A percentile compares a stretch with the other conserved stretches of the same genome.
phyloP scores from a whole-genome alignment of 2,797 vertebrate species.

The Alcedo atthis region DNA sequence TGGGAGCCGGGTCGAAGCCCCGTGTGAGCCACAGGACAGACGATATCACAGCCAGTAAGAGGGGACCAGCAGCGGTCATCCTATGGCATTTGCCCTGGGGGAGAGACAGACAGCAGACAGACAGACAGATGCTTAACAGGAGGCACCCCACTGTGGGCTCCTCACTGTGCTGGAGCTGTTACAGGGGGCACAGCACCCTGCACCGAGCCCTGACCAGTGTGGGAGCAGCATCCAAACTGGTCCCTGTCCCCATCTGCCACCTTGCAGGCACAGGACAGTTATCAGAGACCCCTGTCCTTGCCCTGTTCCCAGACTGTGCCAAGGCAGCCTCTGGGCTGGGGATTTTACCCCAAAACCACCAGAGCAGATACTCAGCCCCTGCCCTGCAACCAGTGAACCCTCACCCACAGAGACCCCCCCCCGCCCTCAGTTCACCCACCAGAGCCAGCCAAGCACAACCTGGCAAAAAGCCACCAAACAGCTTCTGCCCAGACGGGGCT shows the following conservation, averaged over 20 bases:
- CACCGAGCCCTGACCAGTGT: fast-evolving
- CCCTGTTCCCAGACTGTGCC: neutral
- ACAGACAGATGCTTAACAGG: neutral
- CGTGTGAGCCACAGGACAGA: slow-evolving; percentile 91
- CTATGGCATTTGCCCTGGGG: slow-evolving; percentile 98
- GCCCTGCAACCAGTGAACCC: fast-evolving
- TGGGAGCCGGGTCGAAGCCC: slow-evolving; percentile 85
- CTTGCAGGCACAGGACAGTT: neutral
- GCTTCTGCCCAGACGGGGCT: neutral
- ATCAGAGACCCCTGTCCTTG: neutral
- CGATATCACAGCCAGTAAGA: slow-evolving; percentile 99
- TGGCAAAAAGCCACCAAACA: neutral
- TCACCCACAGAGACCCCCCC: neutral
- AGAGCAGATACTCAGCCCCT: neutral
- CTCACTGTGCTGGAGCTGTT: fast-evolving
- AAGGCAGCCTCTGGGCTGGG: fast-evolving
- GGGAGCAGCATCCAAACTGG: neutral
- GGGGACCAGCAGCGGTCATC: slow-evolving; percentile 99
- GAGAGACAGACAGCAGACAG: neutral
- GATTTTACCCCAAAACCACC: neutral
- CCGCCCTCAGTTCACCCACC: neutral
- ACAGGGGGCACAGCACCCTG: neutral
- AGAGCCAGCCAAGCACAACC: neutral
- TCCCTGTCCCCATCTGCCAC: fast-evolving
- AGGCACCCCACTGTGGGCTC: fast-evolving